Evolutionary conservation across 2,888 invertebrate species (phyloP).

Genomic region (Eupeodes luniger): DNA sequence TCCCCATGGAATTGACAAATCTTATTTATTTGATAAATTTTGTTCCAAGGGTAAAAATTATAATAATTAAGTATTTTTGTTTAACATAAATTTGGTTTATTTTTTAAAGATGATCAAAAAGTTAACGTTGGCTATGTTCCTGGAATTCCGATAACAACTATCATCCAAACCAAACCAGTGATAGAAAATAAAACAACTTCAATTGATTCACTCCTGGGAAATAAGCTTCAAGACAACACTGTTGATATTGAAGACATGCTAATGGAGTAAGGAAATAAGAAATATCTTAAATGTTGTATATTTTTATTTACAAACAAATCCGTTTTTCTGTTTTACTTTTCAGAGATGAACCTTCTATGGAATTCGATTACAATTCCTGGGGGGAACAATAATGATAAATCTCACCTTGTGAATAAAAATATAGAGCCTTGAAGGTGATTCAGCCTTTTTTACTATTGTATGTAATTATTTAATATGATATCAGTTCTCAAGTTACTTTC

Average conservation of each 20-base stretch:
- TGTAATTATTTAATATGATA: no score
- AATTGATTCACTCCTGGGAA: background rate
- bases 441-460: background rate
- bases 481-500: no score
- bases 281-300: no score
- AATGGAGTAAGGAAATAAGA: background rate
- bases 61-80: no score
- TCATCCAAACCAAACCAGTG: background rate
- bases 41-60: background rate
- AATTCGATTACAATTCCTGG: background rate
- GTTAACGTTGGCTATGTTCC: background rate
- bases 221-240: background rate
- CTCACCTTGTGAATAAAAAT: background rate
- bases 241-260: background rate
- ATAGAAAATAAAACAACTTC: background rate
- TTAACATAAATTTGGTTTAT: background rate
- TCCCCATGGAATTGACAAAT: constrained; percentile 1
- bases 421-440: background rate
- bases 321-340: background rate
- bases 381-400: background rate
- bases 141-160: background rate
- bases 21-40: constrained; percentile 6
- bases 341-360: background rate
- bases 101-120: constrained; percentile 1
- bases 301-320: background rate